Evolutionary conservation across 2,797 vertebrate genomes (phyloP), one percentile per base, ranked within the genome.

Genomic region (Acomys russatus): DNA sequence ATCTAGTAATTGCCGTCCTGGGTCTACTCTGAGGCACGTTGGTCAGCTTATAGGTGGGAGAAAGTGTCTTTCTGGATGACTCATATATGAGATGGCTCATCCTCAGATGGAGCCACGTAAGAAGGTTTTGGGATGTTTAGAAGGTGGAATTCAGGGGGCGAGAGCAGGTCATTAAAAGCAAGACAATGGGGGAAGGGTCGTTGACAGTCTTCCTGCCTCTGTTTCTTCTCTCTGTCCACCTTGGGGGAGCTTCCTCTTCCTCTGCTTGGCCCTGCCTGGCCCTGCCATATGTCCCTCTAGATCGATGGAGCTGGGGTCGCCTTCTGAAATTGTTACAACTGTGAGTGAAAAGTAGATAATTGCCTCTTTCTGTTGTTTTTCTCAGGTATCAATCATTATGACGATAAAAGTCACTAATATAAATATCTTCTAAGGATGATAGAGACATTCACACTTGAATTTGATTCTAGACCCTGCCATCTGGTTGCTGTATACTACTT

Each of bases 401-500:
- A 54, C 25, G 64, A n/a, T n/a, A 70, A 61, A 80, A 59, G 20
- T 11, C 4, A 80, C 30, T 61, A 25, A 84, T 49, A 17, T 84
- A 66, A 68, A n/a, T 33, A 70, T n/a, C 30, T 5, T 66, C 49
- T 14, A 38, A 87, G 35, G 33, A 88, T 22, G 30, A 30, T 1
- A 61, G 20, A 25, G 7, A 30, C 15, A 33, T 68, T 85, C 4
- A 78, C 28, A 90, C 54, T 49, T 89, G 56, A 74, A 51, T 94
- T 91, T 94, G 70, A 61, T 78, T 86, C 94, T 64, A 49, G 44
- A 83, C 33, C 77, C 85, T 95, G 82, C 6, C 28, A 56, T 59
- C 70, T 25, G 38, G 9, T 87, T 86, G 17, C 68, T n/a, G 7
- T 12, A 25, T 30, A 28, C 23, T 51, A 0, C 49, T 49, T 73